Conservation (phyloP, 1,140 invertebrate genomes). For the Diorhabda sublineata region DNA sequence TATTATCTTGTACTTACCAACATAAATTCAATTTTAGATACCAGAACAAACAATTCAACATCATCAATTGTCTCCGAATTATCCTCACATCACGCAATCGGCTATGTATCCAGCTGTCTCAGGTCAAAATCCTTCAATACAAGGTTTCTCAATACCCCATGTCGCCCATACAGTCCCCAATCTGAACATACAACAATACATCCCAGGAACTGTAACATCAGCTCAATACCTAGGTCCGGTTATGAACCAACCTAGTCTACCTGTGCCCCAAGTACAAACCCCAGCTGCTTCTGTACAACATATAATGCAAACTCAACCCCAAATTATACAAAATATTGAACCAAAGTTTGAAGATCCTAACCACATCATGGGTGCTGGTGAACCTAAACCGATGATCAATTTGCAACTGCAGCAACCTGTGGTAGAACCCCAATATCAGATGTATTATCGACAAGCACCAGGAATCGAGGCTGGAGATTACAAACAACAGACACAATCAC, state of each 20-base stretch:
- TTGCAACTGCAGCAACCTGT: background rate
- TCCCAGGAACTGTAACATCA: background rate
- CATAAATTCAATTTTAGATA: no score
- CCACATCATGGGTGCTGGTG: no score
- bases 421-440: no score
- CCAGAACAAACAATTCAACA: no score
- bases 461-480: no score
- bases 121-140: background rate
- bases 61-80: background rate
- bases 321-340: background rate
- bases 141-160: background rate
- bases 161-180: background rate
- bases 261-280: background rate
- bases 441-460: no score
- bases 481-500: no score
- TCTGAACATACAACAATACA: background rate
- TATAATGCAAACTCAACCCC: background rate
- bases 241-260: background rate
- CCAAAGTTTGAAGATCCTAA: no score
- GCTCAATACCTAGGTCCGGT: background rate
- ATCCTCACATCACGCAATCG: background rate
- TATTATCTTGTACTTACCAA: no score
- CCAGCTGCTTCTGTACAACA: background rate
- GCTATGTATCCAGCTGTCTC: background rate
- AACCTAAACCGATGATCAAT: background rate